Conservation (phyloP, 2,113 vertebrate species). For the Melanerpes formicivorus region DNA sequence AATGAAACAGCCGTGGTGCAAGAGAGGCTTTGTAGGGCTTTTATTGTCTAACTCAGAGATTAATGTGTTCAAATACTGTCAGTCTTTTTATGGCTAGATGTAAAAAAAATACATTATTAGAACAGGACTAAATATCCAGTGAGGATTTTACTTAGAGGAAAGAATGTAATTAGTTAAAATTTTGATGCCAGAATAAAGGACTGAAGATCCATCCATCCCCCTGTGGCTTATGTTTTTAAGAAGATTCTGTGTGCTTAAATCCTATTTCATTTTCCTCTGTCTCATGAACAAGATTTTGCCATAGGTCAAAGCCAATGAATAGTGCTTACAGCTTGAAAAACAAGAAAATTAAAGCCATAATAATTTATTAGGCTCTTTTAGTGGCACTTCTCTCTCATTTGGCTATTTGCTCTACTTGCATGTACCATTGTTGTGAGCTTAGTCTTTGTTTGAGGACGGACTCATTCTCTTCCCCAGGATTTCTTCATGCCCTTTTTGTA, state of each 20-base stretch:
- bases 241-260: constrained; percentile 26
- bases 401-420: background rate
- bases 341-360: constrained; percentile 27
- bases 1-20: background rate
- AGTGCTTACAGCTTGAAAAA: constrained; percentile 3
- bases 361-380: background rate
- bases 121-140: constrained; percentile 2
- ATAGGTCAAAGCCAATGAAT: constrained; percentile 10
- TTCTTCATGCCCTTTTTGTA: background rate
- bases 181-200: constrained; percentile 11
- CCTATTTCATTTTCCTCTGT: constrained; percentile 21
- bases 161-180: constrained; percentile 9
- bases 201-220: background rate
- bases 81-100: background rate
- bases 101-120: background rate
- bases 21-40: background rate
- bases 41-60: constrained; percentile 17
- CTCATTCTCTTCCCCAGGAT: background rate
- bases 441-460: background rate
- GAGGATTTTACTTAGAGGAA: background rate
- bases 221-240: constrained; percentile 1
- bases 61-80: background rate
- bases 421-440: background rate
- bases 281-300: background rate
- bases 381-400: constrained; percentile 7